Evolutionary conservation across 2,888 invertebrate genomes (phyloP).

Genomic region (Diarsia mendica): DNA sequence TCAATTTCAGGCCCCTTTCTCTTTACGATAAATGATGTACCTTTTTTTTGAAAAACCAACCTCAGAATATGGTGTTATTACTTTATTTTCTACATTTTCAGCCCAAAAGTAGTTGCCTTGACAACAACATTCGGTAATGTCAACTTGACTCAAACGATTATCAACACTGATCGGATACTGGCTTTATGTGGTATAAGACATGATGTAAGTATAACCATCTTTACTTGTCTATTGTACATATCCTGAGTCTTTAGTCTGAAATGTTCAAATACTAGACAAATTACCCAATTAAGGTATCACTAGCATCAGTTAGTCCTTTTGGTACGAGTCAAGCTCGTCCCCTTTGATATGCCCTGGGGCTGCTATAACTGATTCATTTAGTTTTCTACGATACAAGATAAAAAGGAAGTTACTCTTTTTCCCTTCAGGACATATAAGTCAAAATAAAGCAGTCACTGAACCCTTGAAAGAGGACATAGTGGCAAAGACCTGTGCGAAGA

Average conservation of each 20-base stretch:
- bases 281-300: neutral
- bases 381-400: neutral
- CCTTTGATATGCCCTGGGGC: neutral
- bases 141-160: conserved; percentile 91
- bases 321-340: neutral
- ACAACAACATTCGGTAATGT: conserved; percentile 94
- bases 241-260: no score
- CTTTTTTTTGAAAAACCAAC: no score
- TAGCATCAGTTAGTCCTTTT: neutral
- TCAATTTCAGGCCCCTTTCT: no score
- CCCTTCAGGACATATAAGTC: neutral
- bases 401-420: neutral
- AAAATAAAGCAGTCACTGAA: neutral
- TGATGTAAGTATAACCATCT: conserved; percentile 87
- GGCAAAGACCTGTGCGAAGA: neutral
- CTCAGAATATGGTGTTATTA: no score
- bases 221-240: no score
- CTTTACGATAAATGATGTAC: no score
- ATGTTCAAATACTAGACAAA: no score
- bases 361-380: neutral
- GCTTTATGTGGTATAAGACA: conserved; percentile 83
- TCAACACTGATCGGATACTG: conserved; percentile 92
- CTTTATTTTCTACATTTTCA: conserved; percentile 50
- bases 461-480: neutral
- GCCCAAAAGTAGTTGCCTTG: conserved; percentile 91